Conservation (phyloP, 2,113 vertebrate species). For the Spilogale gracilis region DNA sequence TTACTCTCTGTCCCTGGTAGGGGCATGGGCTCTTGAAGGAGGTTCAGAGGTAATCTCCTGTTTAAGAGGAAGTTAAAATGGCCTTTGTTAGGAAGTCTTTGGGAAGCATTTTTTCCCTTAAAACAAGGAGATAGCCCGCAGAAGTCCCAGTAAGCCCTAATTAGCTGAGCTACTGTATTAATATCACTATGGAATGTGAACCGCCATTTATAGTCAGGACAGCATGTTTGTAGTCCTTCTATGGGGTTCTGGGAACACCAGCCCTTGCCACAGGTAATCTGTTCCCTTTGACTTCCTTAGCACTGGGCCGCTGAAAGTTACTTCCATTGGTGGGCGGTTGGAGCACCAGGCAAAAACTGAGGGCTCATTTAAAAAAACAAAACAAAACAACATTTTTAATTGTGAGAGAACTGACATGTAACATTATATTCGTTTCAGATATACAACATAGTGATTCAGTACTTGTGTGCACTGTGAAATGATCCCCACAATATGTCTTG, state of each 20-base stretch:
- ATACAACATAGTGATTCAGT: neutral
- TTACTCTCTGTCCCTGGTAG: neutral
- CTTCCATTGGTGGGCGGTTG: neutral
- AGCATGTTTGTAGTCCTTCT: neutral
- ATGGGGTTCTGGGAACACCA: neutral
- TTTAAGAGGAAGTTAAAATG: conserved; percentile 25
- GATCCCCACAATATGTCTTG: neutral
- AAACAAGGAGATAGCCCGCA: neutral
- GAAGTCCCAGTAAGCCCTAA: neutral
- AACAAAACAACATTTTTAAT: neutral
- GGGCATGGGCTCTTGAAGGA: neutral
- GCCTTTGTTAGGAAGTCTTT: conserved; percentile 20
- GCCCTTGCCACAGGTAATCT: neutral
- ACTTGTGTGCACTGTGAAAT: neutral
- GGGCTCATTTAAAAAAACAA: neutral
- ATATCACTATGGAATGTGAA: neutral
- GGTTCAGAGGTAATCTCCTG: neutral
- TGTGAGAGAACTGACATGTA: neutral
- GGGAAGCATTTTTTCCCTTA: conserved; percentile 28
- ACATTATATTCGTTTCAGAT: neutral
- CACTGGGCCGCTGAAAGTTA: neutral
- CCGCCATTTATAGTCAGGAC: neutral
- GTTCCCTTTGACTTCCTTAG: neutral
- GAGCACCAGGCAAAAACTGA: neutral
- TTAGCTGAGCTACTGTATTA: neutral